Conservation (phyloP, 2,888 invertebrate genomes). For the Leucoma salicis region DNA sequence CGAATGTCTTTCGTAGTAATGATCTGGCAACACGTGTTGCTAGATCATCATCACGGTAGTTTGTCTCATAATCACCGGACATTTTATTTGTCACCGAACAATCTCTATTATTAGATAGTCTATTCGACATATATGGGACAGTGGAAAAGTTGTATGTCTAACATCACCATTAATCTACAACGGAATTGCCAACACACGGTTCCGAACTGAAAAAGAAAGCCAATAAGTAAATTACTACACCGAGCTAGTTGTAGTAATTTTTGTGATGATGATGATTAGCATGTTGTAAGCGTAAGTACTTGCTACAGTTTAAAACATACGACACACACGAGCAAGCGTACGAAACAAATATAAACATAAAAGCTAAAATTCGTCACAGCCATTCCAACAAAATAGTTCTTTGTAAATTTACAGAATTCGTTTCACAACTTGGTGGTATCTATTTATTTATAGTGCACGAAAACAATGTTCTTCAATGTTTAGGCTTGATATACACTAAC, state of each 20-base stretch:
- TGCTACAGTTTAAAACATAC: conserved; percentile 5
- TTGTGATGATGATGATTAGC: too few relatives aligned
- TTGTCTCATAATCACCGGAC: background rate
- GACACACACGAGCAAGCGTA: conserved; percentile 5
- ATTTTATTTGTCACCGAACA: too few relatives aligned
- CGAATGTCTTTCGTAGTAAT: conserved; percentile 13
- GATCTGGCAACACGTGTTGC: background rate
- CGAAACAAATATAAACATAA: conserved; percentile 8
- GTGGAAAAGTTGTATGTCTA: too few relatives aligned
- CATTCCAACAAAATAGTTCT: conserved; percentile 16
- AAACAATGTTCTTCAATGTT: conserved; percentile 35
- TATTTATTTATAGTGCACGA: conserved; percentile 42
- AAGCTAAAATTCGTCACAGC: conserved; percentile 18
- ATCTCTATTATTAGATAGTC: too few relatives aligned
- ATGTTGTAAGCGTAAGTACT: background rate
- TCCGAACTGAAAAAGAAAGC: too few relatives aligned
- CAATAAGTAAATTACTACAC: too few relatives aligned
- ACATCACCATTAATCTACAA: too few relatives aligned
- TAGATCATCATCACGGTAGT: too few relatives aligned
- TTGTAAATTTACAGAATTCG: conserved; percentile 27
- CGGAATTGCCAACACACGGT: too few relatives aligned
- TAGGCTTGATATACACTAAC: too few relatives aligned
- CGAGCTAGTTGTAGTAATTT: too few relatives aligned
- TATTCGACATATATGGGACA: too few relatives aligned
- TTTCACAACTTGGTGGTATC: conserved; percentile 25